Percentiles rank a stretch among this genome's conserved stretches.
These are phyloP conservation scores for Lepisosteus oculatus DNA, from an alignment of 2,113 vertebrate species.

Conservation along the genomic window DNA sequence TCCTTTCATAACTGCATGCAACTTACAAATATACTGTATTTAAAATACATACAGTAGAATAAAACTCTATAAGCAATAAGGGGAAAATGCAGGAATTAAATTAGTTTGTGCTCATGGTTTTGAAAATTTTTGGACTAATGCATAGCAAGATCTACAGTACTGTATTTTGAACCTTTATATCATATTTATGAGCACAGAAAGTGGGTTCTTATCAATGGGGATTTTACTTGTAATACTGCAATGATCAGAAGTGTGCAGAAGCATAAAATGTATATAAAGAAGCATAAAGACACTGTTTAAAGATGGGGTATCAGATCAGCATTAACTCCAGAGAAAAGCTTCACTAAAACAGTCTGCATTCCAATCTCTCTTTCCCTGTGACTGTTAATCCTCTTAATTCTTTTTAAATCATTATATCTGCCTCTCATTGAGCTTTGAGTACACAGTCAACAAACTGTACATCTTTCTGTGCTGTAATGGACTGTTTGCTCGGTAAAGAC, in stretches of 20 bases:
- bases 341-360: conserved; percentile 13
- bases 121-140: no score
- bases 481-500: conserved; percentile 14
- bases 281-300: conserved; percentile 14
- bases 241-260: conserved; percentile 3
- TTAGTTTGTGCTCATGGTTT: no score
- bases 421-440: conserved; percentile 6
- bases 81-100: no score
- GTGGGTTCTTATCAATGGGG: conserved; percentile 21
- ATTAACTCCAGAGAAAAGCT: conserved; percentile 14
- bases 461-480: not conserved
- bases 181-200: not conserved
- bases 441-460: not conserved
- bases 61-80: no score
- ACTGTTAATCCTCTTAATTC: conserved; percentile 21
- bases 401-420: conserved; percentile 21
- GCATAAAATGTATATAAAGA: not conserved
- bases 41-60: no score
- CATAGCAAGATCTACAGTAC: no score
- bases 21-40: no score
- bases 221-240: conserved; percentile 14
- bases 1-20: no score
- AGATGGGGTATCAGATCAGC: not conserved
- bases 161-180: not conserved
- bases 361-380: conserved; percentile 9